A percentile compares a stretch with the other conserved stretches of the same genome.
Conservation (phyloP, 2,888 invertebrate species). For the Pseudoips prasinana region DNA sequence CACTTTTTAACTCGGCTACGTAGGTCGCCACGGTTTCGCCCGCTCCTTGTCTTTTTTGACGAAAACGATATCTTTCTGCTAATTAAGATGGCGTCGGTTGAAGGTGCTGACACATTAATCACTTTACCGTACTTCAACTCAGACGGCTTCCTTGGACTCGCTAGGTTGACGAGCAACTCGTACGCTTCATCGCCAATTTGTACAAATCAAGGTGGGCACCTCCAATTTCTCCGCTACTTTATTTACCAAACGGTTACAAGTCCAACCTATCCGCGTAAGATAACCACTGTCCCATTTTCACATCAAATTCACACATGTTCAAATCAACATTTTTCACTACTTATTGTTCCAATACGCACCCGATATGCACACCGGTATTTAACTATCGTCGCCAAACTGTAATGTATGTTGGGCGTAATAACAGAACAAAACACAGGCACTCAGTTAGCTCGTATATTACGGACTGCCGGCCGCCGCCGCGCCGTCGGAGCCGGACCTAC, state of each 20-base stretch:
- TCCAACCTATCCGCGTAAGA: conserved; percentile 5
- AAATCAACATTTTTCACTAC: no score
- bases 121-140: neutral
- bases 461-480: no score
- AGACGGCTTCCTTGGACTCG: neutral
- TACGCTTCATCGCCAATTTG: neutral
- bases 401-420: no score
- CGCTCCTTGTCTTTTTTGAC: neutral
- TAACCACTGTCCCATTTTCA: conserved; percentile 6
- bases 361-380: no score
- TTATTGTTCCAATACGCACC: no score
- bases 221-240: neutral
- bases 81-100: neutral
- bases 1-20: neutral
- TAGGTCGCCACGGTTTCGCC: neutral
- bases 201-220: neutral
- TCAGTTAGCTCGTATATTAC: no score
- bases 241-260: conserved; percentile 1
- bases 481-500: no score
- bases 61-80: neutral
- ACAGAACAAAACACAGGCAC: no score
- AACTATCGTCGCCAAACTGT: no score
- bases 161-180: no score
- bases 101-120: neutral
- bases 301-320: conserved; percentile 20